phyloP scores from a whole-genome alignment of 2,888 invertebrate genomes.

The Dynastes hyllus region DNA sequence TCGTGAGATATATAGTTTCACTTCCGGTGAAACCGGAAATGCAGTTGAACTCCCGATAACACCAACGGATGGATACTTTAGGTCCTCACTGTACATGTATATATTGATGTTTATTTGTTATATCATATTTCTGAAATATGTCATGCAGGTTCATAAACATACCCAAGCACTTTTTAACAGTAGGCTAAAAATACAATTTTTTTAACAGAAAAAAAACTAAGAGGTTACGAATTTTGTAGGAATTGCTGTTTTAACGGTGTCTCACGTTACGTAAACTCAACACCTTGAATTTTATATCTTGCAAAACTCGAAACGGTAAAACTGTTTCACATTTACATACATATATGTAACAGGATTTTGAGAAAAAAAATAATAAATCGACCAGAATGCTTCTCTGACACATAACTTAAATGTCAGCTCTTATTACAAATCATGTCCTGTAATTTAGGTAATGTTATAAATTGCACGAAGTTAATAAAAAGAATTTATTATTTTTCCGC shows the following conservation, averaged over 20 bases:
- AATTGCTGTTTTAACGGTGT: slow-evolving; percentile 30
- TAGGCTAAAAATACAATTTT: not conserved
- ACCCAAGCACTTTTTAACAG: no score
- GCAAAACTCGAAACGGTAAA: slow-evolving; percentile 42
- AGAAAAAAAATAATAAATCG: slow-evolving; percentile 24
- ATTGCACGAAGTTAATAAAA: not conserved
- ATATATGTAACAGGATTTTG: slow-evolving; percentile 36
- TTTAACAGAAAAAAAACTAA: not conserved
- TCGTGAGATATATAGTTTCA: no score
- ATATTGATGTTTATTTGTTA: no score
- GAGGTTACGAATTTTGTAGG: slow-evolving; percentile 26
- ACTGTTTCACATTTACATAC: slow-evolving; percentile 42
- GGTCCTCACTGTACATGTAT: no score
- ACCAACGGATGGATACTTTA: no score
- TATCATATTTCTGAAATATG: no score
- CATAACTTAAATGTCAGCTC: slow-evolving; percentile 39
- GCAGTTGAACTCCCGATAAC: no score
- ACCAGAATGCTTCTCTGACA: slow-evolving; percentile 20
- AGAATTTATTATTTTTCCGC: not conserved
- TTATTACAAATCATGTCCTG: slow-evolving; percentile 27
- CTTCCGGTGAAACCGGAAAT: no score
- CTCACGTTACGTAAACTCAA: slow-evolving; percentile 22
- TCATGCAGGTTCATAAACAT: no score
- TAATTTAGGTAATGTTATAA: slow-evolving; percentile 19
- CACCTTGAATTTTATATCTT: slow-evolving; percentile 45